Percentiles rank a stretch among this genome's conserved stretches.
phyloP scores from a whole-genome alignment of 2,113 vertebrate species.

The Dicerorhinus sumatrensis region DNA sequence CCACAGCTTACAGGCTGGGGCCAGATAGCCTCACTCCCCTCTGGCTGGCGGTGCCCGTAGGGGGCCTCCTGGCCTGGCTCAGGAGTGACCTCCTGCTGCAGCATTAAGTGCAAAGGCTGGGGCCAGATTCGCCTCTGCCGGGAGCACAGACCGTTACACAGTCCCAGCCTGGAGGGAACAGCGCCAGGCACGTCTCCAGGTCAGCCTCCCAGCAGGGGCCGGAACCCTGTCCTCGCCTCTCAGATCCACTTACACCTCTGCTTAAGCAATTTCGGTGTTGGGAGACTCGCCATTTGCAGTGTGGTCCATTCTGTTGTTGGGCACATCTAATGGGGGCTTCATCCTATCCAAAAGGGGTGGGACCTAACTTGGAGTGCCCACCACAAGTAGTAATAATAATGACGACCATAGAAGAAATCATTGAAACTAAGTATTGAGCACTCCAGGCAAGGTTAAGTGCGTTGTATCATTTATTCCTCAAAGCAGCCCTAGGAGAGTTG shows the following conservation, averaged over 20 bases:
- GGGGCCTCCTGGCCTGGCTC: neutral
- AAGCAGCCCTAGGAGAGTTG: neutral
- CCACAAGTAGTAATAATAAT: neutral
- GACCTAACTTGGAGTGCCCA: neutral
- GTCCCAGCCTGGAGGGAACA: neutral
- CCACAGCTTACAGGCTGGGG: neutral
- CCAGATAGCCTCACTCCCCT: neutral
- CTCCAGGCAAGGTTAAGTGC: no score
- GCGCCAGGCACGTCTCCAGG: neutral
- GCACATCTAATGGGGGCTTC: neutral
- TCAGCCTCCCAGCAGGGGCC: neutral
- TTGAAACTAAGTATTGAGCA: neutral
- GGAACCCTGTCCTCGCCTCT: neutral
- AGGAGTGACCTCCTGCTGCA: neutral
- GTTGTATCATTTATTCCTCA: fast-evolving
- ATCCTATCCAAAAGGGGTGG: neutral
- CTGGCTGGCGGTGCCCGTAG: fast-evolving
- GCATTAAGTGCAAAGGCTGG: neutral
- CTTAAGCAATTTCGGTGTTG: neutral
- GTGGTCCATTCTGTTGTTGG: neutral
- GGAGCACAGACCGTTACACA: neutral
- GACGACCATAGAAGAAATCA: fast-evolving
- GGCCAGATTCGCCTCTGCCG: neutral
- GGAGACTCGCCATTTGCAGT: neutral
- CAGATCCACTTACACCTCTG: neutral